Base-by-base conservation (phyloP, 2,888 invertebrate genomes). In the Nebria brevicollis region DNA sequence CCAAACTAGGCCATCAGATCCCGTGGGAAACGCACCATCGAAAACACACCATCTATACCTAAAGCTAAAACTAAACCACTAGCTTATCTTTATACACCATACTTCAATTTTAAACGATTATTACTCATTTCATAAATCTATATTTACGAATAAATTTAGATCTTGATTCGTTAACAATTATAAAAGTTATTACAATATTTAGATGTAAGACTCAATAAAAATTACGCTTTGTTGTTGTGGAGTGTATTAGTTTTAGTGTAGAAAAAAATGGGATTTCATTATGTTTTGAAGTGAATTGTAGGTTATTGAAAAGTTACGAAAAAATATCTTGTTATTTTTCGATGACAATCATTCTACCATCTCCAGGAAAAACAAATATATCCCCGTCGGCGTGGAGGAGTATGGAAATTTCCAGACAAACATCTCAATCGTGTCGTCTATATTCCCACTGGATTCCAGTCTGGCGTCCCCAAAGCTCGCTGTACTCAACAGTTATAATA, bases 391-490 rank as follows among this genome's bases (percentile, higher is more conserved):
- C 5, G 0, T 34, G 54, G 54, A 54, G 54, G 13, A 54, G 54
- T 54, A 54, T 54, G 54, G 54, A 54, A 54, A 54, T 54, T 54
- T 54, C 54, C 54, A 54, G 54, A 54, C 54, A 54, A 54, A 54
- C 54, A 54, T 54, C 54, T 54, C 54, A 54, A 54, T 54, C 54
- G 54, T 7, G 54, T 54, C 54, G 54, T 54, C 13, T 54, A 54
- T 34, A 34, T 54, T 54, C 54, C 54, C 54, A 8, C 4, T 2
- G 54, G 54, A 54, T 54, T 11, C 54, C 2, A 13, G 2, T 8
- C 54, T 13, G 2, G 54, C 54, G 11, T 13, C 54, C 54, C 54
- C 54, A 54, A 8, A 54, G 13, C 54, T 8, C 54, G 7, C 54
- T 11, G 13, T 54, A 54, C 54, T 54, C 54, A 54, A 54, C 54